These are phyloP conservation scores for Serranus cabrilla DNA, from an alignment of 2,797 vertebrate genomes.

Conservation along the genomic window DNA sequence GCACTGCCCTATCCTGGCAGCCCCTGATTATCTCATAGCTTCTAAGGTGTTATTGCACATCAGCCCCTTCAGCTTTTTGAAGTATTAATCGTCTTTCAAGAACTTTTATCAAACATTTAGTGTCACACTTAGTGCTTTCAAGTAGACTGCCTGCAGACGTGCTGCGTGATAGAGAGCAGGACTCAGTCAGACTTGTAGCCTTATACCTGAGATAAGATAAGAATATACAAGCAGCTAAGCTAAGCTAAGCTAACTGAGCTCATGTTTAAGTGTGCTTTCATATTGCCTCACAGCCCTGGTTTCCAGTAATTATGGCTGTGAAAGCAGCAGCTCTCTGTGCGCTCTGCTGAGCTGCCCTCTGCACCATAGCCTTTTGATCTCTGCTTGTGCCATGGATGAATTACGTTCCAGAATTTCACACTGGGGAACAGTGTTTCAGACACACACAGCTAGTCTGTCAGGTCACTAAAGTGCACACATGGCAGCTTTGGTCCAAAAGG, in stretches of 20 bases:
- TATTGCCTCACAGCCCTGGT: conserved; percentile 50
- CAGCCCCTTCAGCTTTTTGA: conserved; percentile 58
- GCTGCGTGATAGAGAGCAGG: conserved; percentile 41
- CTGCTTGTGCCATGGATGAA: conserved; percentile 84
- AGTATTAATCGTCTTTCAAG: conserved; percentile 59
- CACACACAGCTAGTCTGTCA: conserved; percentile 74
- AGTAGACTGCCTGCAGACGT: conserved; percentile 69
- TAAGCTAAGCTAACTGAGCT: conserved; percentile 48
- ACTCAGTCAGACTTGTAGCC: conserved; percentile 54
- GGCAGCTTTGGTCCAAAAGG: conserved; percentile 51
- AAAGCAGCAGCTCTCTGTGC: conserved; percentile 68
- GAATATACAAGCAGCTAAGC: conserved; percentile 46
- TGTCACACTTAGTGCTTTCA: conserved; percentile 69
- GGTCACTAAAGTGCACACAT: conserved; percentile 77
- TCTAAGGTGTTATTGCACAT: conserved; percentile 59
- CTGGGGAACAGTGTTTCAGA: conserved; percentile 80
- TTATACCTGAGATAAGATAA: conserved; percentile 74
- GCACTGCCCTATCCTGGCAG: conserved; percentile 48
- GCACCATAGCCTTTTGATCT: conserved; percentile 85
- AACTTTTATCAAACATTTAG: conserved; percentile 66
- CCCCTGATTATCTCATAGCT: conserved; percentile 63
- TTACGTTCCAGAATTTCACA: conserved; percentile 87
- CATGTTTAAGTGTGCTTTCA: conserved; percentile 53
- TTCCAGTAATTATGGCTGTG: conserved; percentile 75
- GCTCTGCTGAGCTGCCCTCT: conserved; percentile 74